Evolutionary conservation across 1,140 invertebrate species (phyloP), one percentile per base, ranked within the genome.

Genomic region (Drosophila kurseongensis): DNA sequence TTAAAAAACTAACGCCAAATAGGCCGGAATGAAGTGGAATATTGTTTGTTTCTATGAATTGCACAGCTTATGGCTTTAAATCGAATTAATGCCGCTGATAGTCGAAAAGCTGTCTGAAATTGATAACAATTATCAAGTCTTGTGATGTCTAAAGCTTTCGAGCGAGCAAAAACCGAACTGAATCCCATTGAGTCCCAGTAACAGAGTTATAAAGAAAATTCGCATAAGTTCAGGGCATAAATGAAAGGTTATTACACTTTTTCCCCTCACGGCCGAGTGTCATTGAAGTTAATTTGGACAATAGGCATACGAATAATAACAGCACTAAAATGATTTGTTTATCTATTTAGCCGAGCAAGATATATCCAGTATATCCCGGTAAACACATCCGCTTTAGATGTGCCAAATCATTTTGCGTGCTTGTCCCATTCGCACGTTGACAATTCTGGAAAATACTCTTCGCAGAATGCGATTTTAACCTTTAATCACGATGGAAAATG

Each of bases 71-170:
- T 57, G 56, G 41, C 63, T 75, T 75, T 51, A 69, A 77, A 68
- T 56, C 40, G 63, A 60, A 69, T 69, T 69, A 58, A 41, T 27
- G 32, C 29, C 38, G 60, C 74, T 68, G 78, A 76, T 80, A 85
- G 79, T 48, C 42, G 45, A 55, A 60, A 86, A 86, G 57, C 78
- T 79, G 83, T 86, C 83, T 86, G 71, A 73, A 55, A 77, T 68
- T 83, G 83, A 88, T 86, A 89, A 79, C 50, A 56, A 77, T 72
- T 71, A 72, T 72, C 65, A 62, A 36, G 72, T 84, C 75, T 88
- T 82, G 83, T 88, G 83, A 78, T 75, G 50, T 14, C 12, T 48
- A 62, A 63, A 76, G 74, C 58, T 81, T 67, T 67, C 40, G n/a
- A 8, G 40, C 48, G 42, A 63, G 63, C 63, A 40, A 47, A 48